These are phyloP conservation scores for Actias luna DNA, from an alignment of 2,888 invertebrate species.

Conservation along the genomic window DNA sequence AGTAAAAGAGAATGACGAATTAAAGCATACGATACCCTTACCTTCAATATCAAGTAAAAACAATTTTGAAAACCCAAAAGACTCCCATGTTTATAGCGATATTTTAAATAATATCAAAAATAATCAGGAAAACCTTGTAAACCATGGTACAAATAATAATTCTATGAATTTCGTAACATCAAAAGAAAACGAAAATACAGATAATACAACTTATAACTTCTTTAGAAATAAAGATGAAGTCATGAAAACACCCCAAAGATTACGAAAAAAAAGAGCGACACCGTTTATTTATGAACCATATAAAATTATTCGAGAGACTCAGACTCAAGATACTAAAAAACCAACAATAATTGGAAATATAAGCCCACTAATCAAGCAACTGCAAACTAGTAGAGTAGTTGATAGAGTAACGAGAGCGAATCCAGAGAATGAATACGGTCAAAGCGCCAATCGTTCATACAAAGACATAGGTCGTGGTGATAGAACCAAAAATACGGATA, in stretches of 20 bases:
- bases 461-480: constrained; percentile 67
- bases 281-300: constrained; percentile 74
- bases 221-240: constrained; percentile 45
- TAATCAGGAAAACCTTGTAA: constrained; percentile 21
- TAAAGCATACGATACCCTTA: constrained; percentile 23
- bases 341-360: constrained; percentile 62
- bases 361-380: constrained; percentile 69
- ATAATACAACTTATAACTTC: constrained; percentile 35
- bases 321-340: constrained; percentile 66
- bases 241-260: constrained; percentile 30
- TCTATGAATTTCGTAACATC: background rate
- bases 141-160: constrained; percentile 13
- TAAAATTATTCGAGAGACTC: constrained; percentile 70
- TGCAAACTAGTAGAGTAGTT: constrained; percentile 63
- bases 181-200: constrained; percentile 2
- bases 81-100: constrained; percentile 71
- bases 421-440: constrained; percentile 52
- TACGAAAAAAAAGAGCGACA: constrained; percentile 55
- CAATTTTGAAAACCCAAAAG: constrained; percentile 24
- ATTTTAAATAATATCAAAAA: constrained; percentile 69
- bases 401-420: constrained; percentile 53
- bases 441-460: constrained; percentile 46
- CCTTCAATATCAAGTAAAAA: constrained; percentile 22
- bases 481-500: constrained; percentile 41
- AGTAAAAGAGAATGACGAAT: constrained; percentile 27